phyloP scores from a whole-genome alignment of 2,113 vertebrate genomes.

The Butorides virescens region DNA sequence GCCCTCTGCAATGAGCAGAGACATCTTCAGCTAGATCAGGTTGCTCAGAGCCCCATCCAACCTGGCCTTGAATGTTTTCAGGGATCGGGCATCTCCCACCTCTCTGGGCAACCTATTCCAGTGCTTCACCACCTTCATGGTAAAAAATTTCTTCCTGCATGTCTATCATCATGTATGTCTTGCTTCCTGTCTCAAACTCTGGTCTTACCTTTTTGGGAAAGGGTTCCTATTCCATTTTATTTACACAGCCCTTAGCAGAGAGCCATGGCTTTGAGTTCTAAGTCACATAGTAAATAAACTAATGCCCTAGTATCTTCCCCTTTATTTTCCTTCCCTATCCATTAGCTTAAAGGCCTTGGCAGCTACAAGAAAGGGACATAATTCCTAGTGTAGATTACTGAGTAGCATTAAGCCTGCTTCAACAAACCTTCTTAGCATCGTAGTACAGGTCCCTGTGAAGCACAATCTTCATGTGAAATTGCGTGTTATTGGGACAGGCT shows the following conservation, averaged over 20 bases:
- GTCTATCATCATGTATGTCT: not conserved
- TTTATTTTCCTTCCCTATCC: conserved; percentile 41
- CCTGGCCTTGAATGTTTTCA: not conserved
- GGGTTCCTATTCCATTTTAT: not conserved
- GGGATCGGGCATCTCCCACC: not conserved
- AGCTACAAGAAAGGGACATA: conserved; percentile 12
- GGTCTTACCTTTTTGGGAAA: not conserved
- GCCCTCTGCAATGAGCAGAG: accelerated
- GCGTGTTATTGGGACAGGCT: not conserved
- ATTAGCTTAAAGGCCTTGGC: conserved; percentile 33
- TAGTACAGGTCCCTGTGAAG: not conserved
- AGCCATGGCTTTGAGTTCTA: not conserved
- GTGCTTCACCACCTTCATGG: not conserved
- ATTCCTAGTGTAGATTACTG: not conserved
- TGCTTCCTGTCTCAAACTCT: not conserved
- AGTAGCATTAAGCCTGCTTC: not conserved
- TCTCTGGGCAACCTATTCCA: not conserved
- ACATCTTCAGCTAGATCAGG: not conserved
- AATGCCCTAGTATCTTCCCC: not conserved
- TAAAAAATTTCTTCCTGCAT: not conserved
- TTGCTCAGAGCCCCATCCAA: not conserved
- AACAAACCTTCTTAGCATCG: not conserved
- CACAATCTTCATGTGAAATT: not conserved
- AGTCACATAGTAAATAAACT: not conserved
- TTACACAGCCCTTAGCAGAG: not conserved